Conservation (phyloP, 2,113 vertebrate genomes). For the Oreochromis aureus region DNA sequence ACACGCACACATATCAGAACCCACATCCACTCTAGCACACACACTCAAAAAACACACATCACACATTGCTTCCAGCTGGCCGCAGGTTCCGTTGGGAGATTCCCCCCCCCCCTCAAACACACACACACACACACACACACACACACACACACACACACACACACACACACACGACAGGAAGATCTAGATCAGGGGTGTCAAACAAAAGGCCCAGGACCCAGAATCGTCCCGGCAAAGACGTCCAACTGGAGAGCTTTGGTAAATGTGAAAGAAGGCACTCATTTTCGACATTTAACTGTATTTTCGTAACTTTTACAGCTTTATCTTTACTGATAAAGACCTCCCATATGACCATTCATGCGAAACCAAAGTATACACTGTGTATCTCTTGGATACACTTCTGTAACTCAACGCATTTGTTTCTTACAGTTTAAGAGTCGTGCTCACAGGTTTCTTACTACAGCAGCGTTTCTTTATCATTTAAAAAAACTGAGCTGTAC, state of each 20-base stretch:
- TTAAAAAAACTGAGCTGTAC: rapidly evolving
- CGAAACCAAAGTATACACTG: neutral
- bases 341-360: neutral
- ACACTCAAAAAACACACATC: slow-evolving; percentile 19
- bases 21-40: slow-evolving; percentile 2
- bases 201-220: neutral
- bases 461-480: neutral
- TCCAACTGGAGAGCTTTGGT: neutral
- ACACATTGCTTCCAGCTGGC: slow-evolving; percentile 58
- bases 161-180: neutral
- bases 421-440: neutral
- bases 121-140: neutral
- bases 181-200: neutral
- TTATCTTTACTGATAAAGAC: neutral
- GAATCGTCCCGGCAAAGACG: neutral
- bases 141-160: neutral
- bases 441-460: neutral
- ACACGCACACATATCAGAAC: neutral
- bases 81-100: slow-evolving; percentile 1
- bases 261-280: neutral
- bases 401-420: neutral
- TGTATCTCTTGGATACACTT: neutral
- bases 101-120: neutral
- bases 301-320: neutral
- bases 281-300: neutral